Conservation (phyloP, 2,888 invertebrate species). For the Matsumyia berberina region DNA sequence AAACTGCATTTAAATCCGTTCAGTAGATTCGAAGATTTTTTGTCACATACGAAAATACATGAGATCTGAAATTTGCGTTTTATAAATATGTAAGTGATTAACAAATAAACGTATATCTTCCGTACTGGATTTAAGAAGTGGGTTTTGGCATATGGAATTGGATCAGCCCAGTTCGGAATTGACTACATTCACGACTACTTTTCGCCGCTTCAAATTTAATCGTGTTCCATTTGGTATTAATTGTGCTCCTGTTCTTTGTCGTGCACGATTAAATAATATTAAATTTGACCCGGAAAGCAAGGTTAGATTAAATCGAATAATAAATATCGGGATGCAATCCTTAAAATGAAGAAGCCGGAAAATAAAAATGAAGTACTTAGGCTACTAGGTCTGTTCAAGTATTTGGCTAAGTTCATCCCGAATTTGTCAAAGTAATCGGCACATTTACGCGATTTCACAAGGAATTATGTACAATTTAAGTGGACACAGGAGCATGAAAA, state of each 20-base stretch:
- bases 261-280: constrained; percentile 46
- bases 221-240: background rate
- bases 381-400: constrained; percentile 47
- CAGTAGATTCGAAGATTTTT: too few relatives aligned
- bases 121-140: background rate
- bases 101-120: background rate
- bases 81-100: too few relatives aligned
- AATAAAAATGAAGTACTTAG: constrained; percentile 28
- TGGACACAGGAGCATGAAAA: background rate
- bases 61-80: too few relatives aligned
- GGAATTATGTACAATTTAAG: background rate
- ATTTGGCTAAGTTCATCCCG: constrained; percentile 71
- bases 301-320: constrained; percentile 63
- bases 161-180: too few relatives aligned
- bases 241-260: constrained; percentile 1
- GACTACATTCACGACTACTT: constrained; percentile 24
- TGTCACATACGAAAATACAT: too few relatives aligned
- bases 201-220: constrained; percentile 54
- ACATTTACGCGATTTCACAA: background rate
- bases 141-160: background rate
- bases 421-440: constrained; percentile 2
- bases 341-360: constrained; percentile 33
- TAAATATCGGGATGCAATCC: constrained; percentile 59
- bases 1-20: too few relatives aligned
- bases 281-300: constrained; percentile 32